Percentiles rank a stretch among this genome's conserved stretches.
Conservation (phyloP, 2,888 invertebrate genomes). For the Euzetes globulus region DNA sequence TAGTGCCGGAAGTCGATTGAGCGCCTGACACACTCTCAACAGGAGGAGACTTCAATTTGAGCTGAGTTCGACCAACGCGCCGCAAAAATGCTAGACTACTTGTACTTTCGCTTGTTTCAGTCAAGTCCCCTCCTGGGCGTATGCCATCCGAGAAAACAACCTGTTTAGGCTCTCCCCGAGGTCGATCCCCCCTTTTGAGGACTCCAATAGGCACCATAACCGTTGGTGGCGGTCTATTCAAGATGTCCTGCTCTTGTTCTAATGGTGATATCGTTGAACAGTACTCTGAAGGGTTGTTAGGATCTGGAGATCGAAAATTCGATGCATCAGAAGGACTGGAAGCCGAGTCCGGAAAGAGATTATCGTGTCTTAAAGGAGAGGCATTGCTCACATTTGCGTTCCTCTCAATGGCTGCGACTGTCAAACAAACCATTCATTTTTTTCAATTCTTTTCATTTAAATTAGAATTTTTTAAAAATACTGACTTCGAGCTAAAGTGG, state of each 20-base stretch:
- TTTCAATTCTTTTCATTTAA: no score
- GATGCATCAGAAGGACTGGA: neutral
- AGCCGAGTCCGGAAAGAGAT: neutral
- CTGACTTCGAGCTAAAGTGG: slow-evolving; percentile 16
- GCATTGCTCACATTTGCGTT: slow-evolving; percentile 12
- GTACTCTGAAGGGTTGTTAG: slow-evolving; percentile 79
- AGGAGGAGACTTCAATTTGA: slow-evolving; percentile 32
- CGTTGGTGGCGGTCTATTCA: slow-evolving; percentile 55
- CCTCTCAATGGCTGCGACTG: slow-evolving; percentile 28
- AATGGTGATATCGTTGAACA: slow-evolving; percentile 72
- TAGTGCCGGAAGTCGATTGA: neutral
- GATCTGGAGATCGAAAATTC: slow-evolving; percentile 57
- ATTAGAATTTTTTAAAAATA: neutral
- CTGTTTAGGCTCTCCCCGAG: slow-evolving; percentile 54
- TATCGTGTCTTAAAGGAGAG: neutral
- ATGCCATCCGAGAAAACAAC: slow-evolving; percentile 86
- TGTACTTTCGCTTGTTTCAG: slow-evolving; percentile 51
- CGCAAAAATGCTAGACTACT: neutral
- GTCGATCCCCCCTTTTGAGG: slow-evolving; percentile 60
- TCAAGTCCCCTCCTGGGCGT: slow-evolving; percentile 74
- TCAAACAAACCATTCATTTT: no score
- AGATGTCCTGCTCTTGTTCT: slow-evolving; percentile 58
- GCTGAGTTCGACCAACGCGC: slow-evolving; percentile 8
- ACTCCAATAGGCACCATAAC: slow-evolving; percentile 82
- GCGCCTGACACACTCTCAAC: neutral